Evolutionary conservation across 2,797 vertebrate genomes (phyloP).

Genomic region (Morus bassanus): DNA sequence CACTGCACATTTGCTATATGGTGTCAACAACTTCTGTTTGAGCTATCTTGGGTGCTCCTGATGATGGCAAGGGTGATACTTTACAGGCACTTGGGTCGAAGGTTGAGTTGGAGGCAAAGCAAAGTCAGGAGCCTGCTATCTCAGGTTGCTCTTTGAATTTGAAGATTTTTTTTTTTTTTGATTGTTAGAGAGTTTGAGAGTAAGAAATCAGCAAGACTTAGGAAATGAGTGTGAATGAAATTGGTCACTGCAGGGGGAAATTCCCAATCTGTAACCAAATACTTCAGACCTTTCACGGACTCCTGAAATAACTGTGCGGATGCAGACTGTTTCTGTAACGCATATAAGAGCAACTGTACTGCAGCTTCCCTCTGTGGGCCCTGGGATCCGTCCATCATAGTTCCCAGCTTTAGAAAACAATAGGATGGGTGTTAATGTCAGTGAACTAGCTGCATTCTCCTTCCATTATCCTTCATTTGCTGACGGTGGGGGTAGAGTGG

Average conservation of each 20-base stretch:
- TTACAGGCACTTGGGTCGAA: not conserved
- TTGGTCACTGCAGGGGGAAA: slow-evolving; percentile 24
- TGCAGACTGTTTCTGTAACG: slow-evolving; percentile 48
- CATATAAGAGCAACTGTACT: not conserved
- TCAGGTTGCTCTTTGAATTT: slow-evolving; percentile 15
- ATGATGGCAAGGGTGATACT: not conserved
- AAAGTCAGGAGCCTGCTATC: not conserved
- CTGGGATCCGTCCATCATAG: slow-evolving; percentile 37
- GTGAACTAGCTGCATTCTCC: not conserved
- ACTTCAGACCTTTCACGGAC: slow-evolving; percentile 36
- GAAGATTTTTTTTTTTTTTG: not conserved
- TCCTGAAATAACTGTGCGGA: slow-evolving; percentile 36
- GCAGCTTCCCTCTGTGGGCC: not conserved
- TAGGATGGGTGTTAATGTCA: not conserved
- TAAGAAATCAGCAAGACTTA: slow-evolving; percentile 52
- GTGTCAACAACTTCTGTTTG: not conserved
- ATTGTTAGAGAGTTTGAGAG: slow-evolving; percentile 19
- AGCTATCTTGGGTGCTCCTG: not conserved
- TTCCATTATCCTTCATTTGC: not conserved
- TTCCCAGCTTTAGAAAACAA: slow-evolving; percentile 33
- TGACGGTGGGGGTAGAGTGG: not conserved
- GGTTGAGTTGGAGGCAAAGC: not conserved
- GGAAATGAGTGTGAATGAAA: slow-evolving; percentile 18
- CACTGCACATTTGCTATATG: not conserved
- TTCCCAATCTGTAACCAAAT: slow-evolving; percentile 9